These are phyloP conservation scores for Hexactinellida sp. DNA, from an alignment of 37 sponge, comb jelly and placozoan species.

Conservation along the genomic window DNA sequence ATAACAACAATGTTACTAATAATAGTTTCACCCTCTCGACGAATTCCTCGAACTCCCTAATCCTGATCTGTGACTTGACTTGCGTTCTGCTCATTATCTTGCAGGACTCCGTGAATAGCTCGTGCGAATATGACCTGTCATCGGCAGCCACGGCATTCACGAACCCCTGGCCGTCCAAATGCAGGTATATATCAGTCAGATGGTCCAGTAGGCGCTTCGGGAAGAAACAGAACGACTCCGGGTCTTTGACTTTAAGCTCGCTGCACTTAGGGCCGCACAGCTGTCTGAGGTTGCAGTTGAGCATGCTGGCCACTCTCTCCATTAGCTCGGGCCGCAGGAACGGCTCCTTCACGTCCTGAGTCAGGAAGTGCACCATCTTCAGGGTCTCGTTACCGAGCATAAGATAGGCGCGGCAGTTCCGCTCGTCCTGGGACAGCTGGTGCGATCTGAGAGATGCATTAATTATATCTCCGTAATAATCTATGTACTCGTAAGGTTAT, in stretches of 20 bases:
- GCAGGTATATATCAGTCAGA: conserved; percentile 82
- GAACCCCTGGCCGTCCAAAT: conserved; percentile 53
- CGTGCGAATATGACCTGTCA: conserved; percentile 73
- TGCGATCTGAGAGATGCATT: conserved; percentile 37
- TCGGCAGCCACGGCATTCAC: conserved; percentile 70
- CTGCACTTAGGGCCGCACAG: conserved; percentile 84
- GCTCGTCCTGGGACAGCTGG: conserved; percentile 74
- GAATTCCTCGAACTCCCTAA: conserved; percentile 41
- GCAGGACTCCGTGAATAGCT: conserved; percentile 55
- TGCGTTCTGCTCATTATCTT: conserved; percentile 35
- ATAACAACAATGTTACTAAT: neutral
- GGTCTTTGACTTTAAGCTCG: conserved; percentile 72
- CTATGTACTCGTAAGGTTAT: too few relatives aligned
- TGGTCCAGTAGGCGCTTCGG: conserved; percentile 63
- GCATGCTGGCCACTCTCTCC: conserved; percentile 62
- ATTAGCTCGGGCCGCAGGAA: conserved; percentile 65
- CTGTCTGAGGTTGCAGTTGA: conserved; percentile 86
- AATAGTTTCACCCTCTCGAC: conserved; percentile 15
- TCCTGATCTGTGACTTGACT: conserved; percentile 38
- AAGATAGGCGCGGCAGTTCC: conserved; percentile 81
- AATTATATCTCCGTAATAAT: too few relatives aligned
- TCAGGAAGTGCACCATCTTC: conserved; percentile 69
- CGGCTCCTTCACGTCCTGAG: conserved; percentile 44
- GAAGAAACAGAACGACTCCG: conserved; percentile 73
- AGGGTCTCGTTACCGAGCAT: conserved; percentile 75